phyloP scores from a whole-genome alignment of 2,113 vertebrate genomes.

The Pipa parva region DNA sequence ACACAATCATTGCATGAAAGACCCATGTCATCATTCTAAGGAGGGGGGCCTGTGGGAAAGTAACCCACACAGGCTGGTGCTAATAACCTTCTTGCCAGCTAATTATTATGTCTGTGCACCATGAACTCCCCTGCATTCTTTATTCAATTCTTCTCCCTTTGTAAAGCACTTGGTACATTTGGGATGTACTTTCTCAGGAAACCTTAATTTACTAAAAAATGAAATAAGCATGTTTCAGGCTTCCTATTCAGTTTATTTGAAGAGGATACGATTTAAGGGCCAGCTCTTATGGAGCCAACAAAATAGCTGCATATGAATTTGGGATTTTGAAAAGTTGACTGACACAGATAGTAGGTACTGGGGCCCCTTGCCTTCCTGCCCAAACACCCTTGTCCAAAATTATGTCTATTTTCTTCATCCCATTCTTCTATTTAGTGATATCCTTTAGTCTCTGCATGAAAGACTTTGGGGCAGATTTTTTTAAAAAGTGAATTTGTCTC shows the following conservation, averaged over 20 bases:
- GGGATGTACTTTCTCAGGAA: neutral
- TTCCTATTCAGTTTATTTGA: slow-evolving; percentile 30
- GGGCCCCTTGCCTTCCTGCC: no score
- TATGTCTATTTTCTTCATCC: no score
- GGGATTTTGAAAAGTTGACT: no score
- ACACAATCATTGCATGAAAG: slow-evolving; percentile 60
- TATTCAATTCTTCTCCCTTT: neutral
- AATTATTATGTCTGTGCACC: slow-evolving; percentile 35
- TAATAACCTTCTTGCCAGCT: slow-evolving; percentile 53
- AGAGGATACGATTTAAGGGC: no score
- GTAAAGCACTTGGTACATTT: neutral
- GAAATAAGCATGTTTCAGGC: neutral
- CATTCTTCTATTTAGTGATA: no score
- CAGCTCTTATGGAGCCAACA: no score
- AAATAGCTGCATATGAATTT: neutral
- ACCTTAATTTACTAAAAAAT: neutral
- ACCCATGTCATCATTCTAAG: slow-evolving; percentile 51
- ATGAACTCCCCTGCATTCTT: slow-evolving; percentile 42
- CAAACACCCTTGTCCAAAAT: no score
- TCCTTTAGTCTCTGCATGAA: no score
- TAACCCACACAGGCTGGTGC: slow-evolving; percentile 52
- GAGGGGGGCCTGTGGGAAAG: slow-evolving; percentile 65
- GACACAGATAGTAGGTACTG: no score
- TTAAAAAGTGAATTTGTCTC: no score
- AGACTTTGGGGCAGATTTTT: no score